Evolutionary conservation across 2,888 invertebrate species (phyloP).

Genomic region (Cryptus viduatorius): DNA sequence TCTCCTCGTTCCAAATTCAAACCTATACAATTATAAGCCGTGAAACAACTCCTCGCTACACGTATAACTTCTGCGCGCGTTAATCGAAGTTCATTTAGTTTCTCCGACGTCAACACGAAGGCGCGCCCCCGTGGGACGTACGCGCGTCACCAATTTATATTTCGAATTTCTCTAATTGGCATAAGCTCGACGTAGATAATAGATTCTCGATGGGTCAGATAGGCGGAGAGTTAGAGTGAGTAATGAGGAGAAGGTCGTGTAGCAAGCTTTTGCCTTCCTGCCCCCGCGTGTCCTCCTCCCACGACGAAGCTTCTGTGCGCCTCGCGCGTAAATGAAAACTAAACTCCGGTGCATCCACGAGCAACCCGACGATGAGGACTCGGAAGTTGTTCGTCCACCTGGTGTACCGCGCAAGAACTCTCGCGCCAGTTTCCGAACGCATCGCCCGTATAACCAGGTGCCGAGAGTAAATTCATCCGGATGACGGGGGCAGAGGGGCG

Average conservation of each 20-base stretch:
- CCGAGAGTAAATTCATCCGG: neutral
- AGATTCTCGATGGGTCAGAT: neutral
- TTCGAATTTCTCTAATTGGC: conserved; percentile 54
- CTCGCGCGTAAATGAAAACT: conserved; percentile 31
- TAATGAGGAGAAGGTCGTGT: no score
- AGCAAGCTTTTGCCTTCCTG: neutral
- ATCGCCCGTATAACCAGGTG: neutral
- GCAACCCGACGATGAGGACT: conserved; percentile 12
- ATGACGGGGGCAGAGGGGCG: no score
- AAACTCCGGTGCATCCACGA: conserved; percentile 9
- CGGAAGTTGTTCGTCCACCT: conserved; percentile 27
- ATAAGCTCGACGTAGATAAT: neutral
- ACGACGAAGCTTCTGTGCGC: neutral
- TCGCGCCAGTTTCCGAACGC: neutral
- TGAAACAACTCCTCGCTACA: neutral
- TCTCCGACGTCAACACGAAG: neutral
- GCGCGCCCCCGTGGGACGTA: neutral
- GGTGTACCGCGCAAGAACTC: neutral
- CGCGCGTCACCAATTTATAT: conserved; percentile 45
- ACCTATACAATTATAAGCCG: no score
- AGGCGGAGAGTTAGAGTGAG: neutral
- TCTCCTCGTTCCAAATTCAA: no score
- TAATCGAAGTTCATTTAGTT: conserved; percentile 36
- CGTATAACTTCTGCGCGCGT: neutral
- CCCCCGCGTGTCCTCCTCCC: neutral